phyloP scores from a whole-genome alignment of 2,797 vertebrate species.

The Propithecus perrieri region DNA sequence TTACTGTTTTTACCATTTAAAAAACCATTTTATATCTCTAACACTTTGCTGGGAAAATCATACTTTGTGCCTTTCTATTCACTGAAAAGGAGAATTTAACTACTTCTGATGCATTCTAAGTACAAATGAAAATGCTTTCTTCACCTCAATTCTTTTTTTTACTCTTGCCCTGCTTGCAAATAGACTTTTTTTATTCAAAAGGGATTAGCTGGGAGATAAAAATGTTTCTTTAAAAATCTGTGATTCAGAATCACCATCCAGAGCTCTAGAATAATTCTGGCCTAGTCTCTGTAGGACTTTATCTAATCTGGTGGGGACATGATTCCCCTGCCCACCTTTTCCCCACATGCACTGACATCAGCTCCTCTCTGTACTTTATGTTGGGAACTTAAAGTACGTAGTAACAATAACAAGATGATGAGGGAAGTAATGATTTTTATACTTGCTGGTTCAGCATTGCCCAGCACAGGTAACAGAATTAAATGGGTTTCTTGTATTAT shows the following conservation, averaged over 20 bases:
- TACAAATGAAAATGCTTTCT: not conserved
- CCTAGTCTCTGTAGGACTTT: not conserved
- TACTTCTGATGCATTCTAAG: not conserved
- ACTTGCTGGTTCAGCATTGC: not conserved
- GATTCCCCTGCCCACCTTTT: not conserved
- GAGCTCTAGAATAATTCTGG: not conserved
- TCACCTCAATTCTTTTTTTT: not conserved
- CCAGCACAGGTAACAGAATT: not conserved
- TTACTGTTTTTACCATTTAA: not conserved
- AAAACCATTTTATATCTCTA: not conserved
- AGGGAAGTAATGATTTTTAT: not conserved
- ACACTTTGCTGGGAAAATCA: not conserved
- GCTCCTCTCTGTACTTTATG: not conserved
- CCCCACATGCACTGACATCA: not conserved
- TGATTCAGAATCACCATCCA: not conserved
- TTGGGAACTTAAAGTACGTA: not conserved
- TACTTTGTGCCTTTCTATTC: not conserved
- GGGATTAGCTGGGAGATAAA: not conserved
- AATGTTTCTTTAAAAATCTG: not conserved
- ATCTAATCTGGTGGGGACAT: not conserved
- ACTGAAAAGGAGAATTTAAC: not conserved
- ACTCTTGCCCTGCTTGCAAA: not conserved
- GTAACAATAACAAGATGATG: not conserved
- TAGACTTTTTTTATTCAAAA: not conserved
- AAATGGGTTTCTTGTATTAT: not conserved